Percentiles rank a stretch among this genome's conserved stretches.
phyloP scores from a whole-genome alignment of 2,888 invertebrate genomes.

The Torymus aiolomorphi region DNA sequence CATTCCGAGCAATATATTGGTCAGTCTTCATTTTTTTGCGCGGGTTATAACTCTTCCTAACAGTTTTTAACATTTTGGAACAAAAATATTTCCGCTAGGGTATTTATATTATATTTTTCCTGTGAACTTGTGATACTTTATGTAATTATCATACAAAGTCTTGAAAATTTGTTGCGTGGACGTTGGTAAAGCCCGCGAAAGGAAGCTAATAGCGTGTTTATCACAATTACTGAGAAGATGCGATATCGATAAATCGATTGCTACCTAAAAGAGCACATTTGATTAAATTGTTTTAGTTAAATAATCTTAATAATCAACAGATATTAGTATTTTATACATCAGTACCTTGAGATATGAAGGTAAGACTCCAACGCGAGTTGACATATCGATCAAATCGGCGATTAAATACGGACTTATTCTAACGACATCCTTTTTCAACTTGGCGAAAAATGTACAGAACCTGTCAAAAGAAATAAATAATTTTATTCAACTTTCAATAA shows the following conservation, averaged over 20 bases:
- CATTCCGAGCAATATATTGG: no score
- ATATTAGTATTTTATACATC: constrained; percentile 1
- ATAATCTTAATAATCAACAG: constrained; percentile 10
- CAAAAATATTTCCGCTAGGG: no score
- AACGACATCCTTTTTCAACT: constrained; percentile 68
- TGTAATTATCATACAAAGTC: constrained; percentile 66
- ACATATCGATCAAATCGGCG: constrained; percentile 68
- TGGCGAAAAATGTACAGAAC: constrained; percentile 59
- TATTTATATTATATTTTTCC: constrained; percentile 68
- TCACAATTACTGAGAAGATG: constrained; percentile 70
- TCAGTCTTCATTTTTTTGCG: no score
- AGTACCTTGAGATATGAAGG: constrained; percentile 68
- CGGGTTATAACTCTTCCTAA: no score
- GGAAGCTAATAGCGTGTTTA: constrained; percentile 66
- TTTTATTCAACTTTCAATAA: constrained; percentile 27
- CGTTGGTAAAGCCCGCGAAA: constrained; percentile 67
- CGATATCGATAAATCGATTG: constrained; percentile 67
- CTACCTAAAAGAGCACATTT: constrained; percentile 43
- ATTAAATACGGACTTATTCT: constrained; percentile 68
- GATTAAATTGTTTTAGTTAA: constrained; percentile 11
- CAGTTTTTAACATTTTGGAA: no score
- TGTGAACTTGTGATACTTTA: constrained; percentile 70
- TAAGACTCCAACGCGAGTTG: constrained; percentile 63
- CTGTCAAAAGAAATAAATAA: constrained; percentile 39
- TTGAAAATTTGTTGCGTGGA: constrained; percentile 70